Evolutionary conservation across 2,113 vertebrate genomes (phyloP).

Genomic region (Nasalis larvatus): DNA sequence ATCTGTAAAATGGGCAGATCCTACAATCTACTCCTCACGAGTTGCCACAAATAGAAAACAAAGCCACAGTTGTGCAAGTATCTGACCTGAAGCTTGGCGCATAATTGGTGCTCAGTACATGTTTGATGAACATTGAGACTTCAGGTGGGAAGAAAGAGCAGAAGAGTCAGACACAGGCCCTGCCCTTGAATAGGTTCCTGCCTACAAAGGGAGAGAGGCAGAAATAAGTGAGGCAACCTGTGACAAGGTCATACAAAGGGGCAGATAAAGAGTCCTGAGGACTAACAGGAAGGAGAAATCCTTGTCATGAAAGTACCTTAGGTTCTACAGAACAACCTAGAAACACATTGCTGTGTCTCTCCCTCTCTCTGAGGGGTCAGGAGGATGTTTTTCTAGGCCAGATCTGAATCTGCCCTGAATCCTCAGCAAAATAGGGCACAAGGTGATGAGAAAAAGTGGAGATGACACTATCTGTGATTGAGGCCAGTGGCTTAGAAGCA

Average conservation of each 20-base stretch:
- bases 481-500: neutral
- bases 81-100: neutral
- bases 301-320: neutral
- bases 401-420: constrained; percentile 53
- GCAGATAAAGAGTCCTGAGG: neutral
- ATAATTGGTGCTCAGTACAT: neutral
- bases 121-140: neutral
- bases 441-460: constrained; percentile 32
- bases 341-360: neutral
- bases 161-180: neutral
- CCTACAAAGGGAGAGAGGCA: neutral
- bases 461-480: neutral
- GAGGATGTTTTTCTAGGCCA: constrained; percentile 68
- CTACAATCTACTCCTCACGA: accelerated
- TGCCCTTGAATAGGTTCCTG: neutral
- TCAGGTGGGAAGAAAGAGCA: neutral
- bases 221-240: neutral
- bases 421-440: constrained; percentile 53
- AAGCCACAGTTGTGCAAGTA: too few relatives aligned
- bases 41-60: neutral
- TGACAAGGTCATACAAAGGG: neutral
- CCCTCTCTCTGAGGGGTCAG: neutral
- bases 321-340: constrained; percentile 9
- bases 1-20: neutral
- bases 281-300: neutral